Conservation (phyloP, 64 coral and sea anemone genomes). For the Actinia equina region DNA sequence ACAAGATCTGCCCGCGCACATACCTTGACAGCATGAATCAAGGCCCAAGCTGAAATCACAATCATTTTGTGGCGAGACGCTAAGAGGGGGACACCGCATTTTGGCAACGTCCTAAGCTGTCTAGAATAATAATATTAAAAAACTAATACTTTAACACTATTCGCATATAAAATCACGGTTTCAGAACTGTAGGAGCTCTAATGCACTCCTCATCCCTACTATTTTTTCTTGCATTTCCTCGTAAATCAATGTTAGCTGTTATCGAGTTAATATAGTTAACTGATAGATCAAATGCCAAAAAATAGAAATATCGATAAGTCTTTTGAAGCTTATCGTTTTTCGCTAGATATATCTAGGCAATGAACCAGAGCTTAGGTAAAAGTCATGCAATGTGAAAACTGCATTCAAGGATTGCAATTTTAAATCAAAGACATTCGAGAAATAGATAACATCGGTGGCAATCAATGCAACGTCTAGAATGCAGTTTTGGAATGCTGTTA, state of each 20-base stretch:
- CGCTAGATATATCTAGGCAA: too few species aligned
- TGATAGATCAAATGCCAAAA: too few species aligned
- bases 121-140: background rate
- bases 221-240: too few species aligned
- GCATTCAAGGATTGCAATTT: background rate
- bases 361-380: background rate
- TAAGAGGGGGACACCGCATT: background rate
- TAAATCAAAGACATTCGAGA: background rate
- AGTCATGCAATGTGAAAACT: background rate
- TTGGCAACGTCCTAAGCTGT: background rate
- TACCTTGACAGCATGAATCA: background rate
- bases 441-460: background rate
- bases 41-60: background rate
- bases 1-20: constrained; percentile 3
- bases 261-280: too few species aligned
- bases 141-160: too few species aligned
- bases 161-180: too few species aligned
- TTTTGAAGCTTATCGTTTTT: too few species aligned
- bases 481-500: background rate
- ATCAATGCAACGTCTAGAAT: background rate
- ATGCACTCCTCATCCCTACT: too few species aligned
- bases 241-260: too few species aligned
- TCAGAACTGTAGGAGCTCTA: too few species aligned
- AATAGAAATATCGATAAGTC: too few species aligned
- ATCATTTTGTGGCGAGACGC: background rate